phyloP scores from a whole-genome alignment of 2,113 vertebrate genomes.

The Salvelinus alpinus region DNA sequence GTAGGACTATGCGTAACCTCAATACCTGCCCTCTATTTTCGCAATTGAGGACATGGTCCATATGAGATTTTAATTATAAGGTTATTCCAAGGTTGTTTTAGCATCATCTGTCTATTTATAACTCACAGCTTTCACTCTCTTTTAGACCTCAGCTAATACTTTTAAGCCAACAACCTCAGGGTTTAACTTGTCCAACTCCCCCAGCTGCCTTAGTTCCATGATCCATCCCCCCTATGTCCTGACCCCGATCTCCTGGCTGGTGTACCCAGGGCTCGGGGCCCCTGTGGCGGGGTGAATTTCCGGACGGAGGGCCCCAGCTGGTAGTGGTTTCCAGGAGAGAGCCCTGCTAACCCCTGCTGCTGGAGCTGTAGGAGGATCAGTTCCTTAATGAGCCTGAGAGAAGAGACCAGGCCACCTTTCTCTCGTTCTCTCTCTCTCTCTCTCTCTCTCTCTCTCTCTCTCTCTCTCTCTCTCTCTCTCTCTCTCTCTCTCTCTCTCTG shows the following conservation, averaged over 20 bases:
- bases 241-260: neutral
- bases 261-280: neutral
- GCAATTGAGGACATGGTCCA: too few relatives aligned
- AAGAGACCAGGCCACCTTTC: conserved; percentile 3
- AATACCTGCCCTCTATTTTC: too few relatives aligned
- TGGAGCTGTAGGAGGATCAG: conserved; percentile 7
- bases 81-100: too few relatives aligned
- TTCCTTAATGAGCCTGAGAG: conserved; percentile 9
- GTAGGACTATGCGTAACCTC: too few relatives aligned
- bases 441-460: too few relatives aligned
- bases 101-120: too few relatives aligned
- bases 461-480: too few relatives aligned
- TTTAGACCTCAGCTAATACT: too few relatives aligned
- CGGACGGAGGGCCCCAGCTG: conserved; percentile 19
- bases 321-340: conserved; percentile 19
- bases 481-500: too few relatives aligned
- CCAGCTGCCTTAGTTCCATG: neutral
- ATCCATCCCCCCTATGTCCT: neutral
- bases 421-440: neutral
- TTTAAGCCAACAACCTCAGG: too few relatives aligned
- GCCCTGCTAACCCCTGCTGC: conserved; percentile 10
- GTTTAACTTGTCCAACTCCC: neutral
- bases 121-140: too few relatives aligned
- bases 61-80: too few relatives aligned
- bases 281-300: conserved; percentile 14